phyloP scores from a whole-genome alignment of 2,888 invertebrate species.

The Ametastegia equiseti region DNA sequence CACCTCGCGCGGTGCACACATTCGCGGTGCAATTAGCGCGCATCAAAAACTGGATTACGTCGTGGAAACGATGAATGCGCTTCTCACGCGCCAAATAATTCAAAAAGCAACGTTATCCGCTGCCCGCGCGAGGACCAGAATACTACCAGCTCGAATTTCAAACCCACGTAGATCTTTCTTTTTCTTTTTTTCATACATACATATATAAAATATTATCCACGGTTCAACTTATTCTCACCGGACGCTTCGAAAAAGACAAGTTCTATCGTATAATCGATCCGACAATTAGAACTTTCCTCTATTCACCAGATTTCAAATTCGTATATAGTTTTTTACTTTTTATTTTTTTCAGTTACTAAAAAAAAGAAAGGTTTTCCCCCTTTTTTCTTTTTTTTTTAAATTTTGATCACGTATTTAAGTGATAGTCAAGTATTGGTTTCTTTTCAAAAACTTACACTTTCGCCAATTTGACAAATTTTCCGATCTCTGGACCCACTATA shows the following conservation, averaged over 20 bases:
- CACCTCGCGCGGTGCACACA: not conserved
- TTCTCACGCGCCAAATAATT: conserved; percentile 20
- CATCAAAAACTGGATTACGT: conserved; percentile 38
- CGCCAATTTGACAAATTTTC: too few relatives aligned
- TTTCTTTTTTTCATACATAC: not conserved
- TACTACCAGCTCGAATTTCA: too few relatives aligned
- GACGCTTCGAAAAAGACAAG: too few relatives aligned
- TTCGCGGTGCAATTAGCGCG: conserved; percentile 32
- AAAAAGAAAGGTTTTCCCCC: too few relatives aligned
- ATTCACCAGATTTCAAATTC: too few relatives aligned
- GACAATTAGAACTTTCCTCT: too few relatives aligned
- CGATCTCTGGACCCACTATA: too few relatives aligned
- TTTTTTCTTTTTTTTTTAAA: not conserved
- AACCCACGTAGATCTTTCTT: not conserved
- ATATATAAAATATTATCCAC: too few relatives aligned
- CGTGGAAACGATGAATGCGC: conserved; percentile 24
- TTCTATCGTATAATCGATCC: too few relatives aligned
- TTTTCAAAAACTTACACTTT: too few relatives aligned
- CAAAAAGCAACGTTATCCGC: not conserved
- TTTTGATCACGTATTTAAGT: not conserved
- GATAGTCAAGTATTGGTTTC: too few relatives aligned
- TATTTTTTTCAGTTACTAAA: not conserved
- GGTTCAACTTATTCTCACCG: too few relatives aligned
- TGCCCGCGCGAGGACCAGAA: not conserved
- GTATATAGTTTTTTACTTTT: not conserved